Conservation (phyloP, 2,888 invertebrate species). For the Pasiphila rectangulata region DNA sequence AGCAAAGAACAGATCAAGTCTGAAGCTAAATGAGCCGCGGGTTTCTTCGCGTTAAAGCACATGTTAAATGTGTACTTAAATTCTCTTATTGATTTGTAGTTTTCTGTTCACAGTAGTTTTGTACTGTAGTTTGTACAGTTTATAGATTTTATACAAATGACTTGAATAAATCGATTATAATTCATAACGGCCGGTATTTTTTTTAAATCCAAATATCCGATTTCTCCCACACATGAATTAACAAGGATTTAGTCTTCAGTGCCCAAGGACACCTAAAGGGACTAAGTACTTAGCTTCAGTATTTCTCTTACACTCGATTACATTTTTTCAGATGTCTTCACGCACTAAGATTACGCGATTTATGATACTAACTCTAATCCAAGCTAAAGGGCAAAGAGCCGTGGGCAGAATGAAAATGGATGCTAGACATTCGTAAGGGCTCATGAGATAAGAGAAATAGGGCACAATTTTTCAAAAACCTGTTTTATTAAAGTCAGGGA, state of each 20-base stretch:
- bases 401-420: conserved; percentile 23
- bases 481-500: conserved; percentile 1
- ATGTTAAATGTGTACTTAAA: too few relatives aligned
- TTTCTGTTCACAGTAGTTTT: too few relatives aligned
- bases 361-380: conserved; percentile 21
- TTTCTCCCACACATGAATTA: not conserved
- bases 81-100: too few relatives aligned
- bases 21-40: too few relatives aligned
- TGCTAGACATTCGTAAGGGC: conserved; percentile 23
- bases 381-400: conserved; percentile 17
- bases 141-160: too few relatives aligned
- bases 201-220: too few relatives aligned
- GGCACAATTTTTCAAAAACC: conserved; percentile 15
- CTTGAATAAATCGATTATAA: too few relatives aligned
- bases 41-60: too few relatives aligned
- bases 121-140: too few relatives aligned
- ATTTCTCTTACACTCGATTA: conserved; percentile 5
- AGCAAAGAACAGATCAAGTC: too few relatives aligned
- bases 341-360: conserved; percentile 15
- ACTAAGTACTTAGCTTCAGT: too few relatives aligned
- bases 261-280: not conserved
- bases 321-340: conserved; percentile 11
- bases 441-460: conserved; percentile 15
- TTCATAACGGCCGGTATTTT: too few relatives aligned
- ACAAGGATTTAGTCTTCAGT: not conserved